Base-by-base conservation (phyloP, 2,888 invertebrate species). In the Phaedon cochleariae region DNA sequence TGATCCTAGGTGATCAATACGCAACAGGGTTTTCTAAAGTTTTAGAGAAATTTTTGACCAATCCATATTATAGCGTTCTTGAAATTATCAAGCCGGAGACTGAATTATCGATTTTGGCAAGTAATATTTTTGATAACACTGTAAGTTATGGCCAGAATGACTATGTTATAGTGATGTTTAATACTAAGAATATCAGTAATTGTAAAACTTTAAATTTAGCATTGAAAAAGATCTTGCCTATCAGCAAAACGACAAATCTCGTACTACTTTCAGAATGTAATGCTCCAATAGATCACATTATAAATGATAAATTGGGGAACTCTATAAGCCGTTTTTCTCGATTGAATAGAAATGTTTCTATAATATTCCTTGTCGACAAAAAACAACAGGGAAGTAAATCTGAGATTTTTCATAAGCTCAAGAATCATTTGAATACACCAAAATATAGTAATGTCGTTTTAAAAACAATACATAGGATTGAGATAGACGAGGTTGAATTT, bases 1-100 rank as follows among this genome's bases (percentile, higher is more conserved):
- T 53, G 12, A 53, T 53, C 17, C 15, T 53, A 53, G 53, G 34
- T 17, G 53, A 53, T 53, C 15, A 53, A 31, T 53, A 53, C 31
- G 53, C 53, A 31, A 29, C 31, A 53, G 31, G 31, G 6, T 53
- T 53, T 53, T 53, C 53, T 17, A 12, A 29, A 31, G 53, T 26
- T 15, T 26, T 53, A 10, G 17, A 53, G 15, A 53, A 31, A 9
- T 15, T 31, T n/a, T 17, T 53, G 15, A n/a, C 4, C 29, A 31
- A 53, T 12, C n/a, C 29, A n/a, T 6, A 1, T 31, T 53, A 15
- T 31, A 53, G 15, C 26, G 31, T 53, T 15, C 1, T 7, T 1
- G 53, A 26, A 29, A 52, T 26, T 29, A 52, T 52, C 29, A 52
- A 52, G 15, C 31, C 31, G n/a, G 22, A 52, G 1, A 52, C 31